phyloP scores from a whole-genome alignment of 2,888 invertebrate species.

The Caenorhabditis panamensis region DNA sequence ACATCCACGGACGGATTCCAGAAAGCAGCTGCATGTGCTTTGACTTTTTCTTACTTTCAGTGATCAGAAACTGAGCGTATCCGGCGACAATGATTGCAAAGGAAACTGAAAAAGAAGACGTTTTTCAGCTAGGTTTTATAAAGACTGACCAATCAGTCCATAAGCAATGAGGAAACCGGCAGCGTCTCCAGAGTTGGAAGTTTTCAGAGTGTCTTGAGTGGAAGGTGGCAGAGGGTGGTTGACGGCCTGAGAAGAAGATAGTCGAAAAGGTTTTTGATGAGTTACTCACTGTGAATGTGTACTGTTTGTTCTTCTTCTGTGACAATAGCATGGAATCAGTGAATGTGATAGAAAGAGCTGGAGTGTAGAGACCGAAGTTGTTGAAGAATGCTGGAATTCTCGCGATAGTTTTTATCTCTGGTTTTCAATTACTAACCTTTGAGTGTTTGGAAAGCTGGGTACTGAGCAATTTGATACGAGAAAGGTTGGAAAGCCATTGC shows the following conservation, averaged over 20 bases:
- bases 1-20: conserved; percentile 75
- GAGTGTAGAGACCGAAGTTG: conserved; percentile 72
- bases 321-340: conserved; percentile 69
- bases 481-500: conserved; percentile 65
- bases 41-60: conserved; percentile 77
- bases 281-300: conserved; percentile 48
- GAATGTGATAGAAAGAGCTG: conserved; percentile 69
- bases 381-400: conserved; percentile 70
- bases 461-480: background rate
- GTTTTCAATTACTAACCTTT: background rate
- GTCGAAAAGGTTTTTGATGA: no score
- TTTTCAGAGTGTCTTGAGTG: conserved; percentile 70
- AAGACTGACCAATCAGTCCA: conserved; percentile 51
- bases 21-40: conserved; percentile 78
- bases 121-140: background rate
- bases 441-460: background rate
- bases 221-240: conserved; percentile 75
- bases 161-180: conserved; percentile 49
- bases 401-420: background rate
- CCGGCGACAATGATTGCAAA: conserved; percentile 68
- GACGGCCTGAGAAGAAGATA: conserved; percentile 53
- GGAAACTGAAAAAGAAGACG: conserved; percentile 36
- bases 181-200: conserved; percentile 34
- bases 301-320: conserved; percentile 26
- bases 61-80: conserved; percentile 74